Base-by-base conservation (phyloP, 2,113 vertebrate species). In the Tyrannus savana region DNA sequence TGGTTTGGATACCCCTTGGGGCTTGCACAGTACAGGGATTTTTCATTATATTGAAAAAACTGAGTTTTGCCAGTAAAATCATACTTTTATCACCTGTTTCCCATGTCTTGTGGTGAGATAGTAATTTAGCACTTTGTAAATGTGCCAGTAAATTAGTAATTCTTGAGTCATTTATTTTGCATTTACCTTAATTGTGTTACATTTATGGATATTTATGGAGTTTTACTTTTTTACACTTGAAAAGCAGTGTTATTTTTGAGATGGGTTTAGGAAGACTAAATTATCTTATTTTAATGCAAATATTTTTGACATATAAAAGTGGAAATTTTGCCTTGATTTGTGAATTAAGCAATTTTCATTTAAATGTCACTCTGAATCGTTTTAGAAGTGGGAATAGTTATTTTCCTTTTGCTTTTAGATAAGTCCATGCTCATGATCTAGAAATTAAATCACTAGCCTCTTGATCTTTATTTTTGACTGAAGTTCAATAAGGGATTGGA, bases 91-190 rank as follows among this genome's bases (percentile, higher is more conserved):
- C 41, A 14, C 6, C 74, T 2, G 2, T 73, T 87, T 92, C 49
- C 53, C 24, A 2, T 89, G 74, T 53, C 30, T 60, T 89, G 25
- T 79, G 50, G 64, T 52, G 67, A 95, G 58, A 67, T 31, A 50
- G 47, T 91, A 89, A 96, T 85, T 96, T 94, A 81, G 15, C 28
- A 25, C 35, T 91, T 83, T 63, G 39, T 76, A 86, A 86, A 95
- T 88, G 71, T 95, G 33, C 88, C 89, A 82, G 92, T 95, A 93
- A 85, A 95, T 91, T 69, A 90, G 46, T 94, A 87, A 71, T 84
- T 89, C 50, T 88, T 12, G 31, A 85, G 39, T 94, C 6, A 88
- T 90, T 94, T 88, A 85, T 91, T 96, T 83, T 91, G 16, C 46
- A 63, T 93, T 96, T 91, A 80, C 91, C 79, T 89, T 85, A 94